Conservation (phyloP, 2,888 invertebrate species). For the Habrosyne pyritoides region DNA sequence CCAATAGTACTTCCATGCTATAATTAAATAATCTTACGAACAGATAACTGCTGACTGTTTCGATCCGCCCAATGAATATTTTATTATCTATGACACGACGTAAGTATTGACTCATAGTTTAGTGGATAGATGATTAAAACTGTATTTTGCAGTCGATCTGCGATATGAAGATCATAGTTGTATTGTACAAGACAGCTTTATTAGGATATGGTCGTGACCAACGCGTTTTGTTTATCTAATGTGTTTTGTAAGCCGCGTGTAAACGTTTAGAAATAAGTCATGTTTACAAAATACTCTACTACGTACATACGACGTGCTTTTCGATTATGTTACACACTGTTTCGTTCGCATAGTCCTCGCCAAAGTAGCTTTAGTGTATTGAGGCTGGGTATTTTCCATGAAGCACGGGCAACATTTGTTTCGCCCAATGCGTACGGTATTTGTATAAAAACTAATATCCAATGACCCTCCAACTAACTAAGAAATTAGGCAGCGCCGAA, state of each 20-base stretch:
- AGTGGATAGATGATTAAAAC: background rate
- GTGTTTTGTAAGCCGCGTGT: slow-evolving; percentile 7
- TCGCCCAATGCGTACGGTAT: no score
- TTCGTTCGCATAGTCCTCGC: no score
- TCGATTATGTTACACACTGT: background rate
- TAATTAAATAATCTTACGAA: background rate
- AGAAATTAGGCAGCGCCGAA: no score
- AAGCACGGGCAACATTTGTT: no score
- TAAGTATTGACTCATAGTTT: background rate
- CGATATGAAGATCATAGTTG: background rate
- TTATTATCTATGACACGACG: no score
- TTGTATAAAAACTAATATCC: no score
- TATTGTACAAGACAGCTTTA: slow-evolving; percentile 8
- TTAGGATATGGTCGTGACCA: slow-evolving; percentile 8
- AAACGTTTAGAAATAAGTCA: slow-evolving; percentile 5
- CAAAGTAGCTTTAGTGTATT: no score
- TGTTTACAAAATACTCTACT: slow-evolving; percentile 5
- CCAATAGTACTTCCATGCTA: no score
- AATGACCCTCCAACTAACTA: no score
- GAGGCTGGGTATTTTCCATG: no score
- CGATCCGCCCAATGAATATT: no score
- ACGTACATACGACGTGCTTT: background rate
- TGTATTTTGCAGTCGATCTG: background rate
- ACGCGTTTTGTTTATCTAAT: slow-evolving; percentile 9
- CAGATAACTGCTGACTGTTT: background rate